These are phyloP conservation scores for Centruroides vittatus DNA, from an alignment of 1,140 invertebrate genomes.

Conservation along the genomic window DNA sequence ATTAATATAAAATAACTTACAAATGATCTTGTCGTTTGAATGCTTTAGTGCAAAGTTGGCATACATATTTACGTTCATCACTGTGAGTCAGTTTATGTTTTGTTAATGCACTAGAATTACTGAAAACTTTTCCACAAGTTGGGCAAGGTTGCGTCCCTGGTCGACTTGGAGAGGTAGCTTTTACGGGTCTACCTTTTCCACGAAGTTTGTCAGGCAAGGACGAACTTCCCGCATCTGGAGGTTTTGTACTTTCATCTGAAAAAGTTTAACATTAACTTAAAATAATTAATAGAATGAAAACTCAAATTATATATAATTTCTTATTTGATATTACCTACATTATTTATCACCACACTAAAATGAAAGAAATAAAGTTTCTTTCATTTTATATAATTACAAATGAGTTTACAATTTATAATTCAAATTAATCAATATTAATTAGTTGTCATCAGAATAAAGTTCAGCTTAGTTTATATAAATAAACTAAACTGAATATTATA, in stretches of 20 bases:
- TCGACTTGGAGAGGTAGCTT: conserved; percentile 57
- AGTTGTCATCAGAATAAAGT: too few species aligned
- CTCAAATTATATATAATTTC: too few species aligned
- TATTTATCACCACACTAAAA: too few species aligned
- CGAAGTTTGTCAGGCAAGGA: conserved; percentile 21
- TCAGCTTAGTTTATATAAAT: too few species aligned
- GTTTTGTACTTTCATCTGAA: conserved; percentile 13
- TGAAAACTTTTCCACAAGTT: conserved; percentile 91
- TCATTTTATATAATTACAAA: too few species aligned
- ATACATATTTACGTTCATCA: conserved; percentile 92
- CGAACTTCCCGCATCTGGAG: conserved; percentile 1
- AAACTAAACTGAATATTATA: too few species aligned
- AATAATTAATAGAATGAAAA: too few species aligned
- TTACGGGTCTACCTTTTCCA: conserved; percentile 51
- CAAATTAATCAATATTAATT: too few species aligned
- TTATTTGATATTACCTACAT: too few species aligned
- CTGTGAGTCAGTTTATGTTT: conserved; percentile 97
- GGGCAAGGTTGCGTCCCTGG: conserved; percentile 50
- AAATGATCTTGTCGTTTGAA: conserved; percentile 98
- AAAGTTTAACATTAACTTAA: neutral
- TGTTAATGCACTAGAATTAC: conserved; percentile 88
- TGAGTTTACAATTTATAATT: too few species aligned
- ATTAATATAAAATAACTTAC: conserved; percentile 45
- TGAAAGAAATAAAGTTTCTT: too few species aligned
- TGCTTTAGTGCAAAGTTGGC: conserved; percentile 85